Conservation (phyloP, 2,888 invertebrate genomes). For the Lingula anatina region DNA sequence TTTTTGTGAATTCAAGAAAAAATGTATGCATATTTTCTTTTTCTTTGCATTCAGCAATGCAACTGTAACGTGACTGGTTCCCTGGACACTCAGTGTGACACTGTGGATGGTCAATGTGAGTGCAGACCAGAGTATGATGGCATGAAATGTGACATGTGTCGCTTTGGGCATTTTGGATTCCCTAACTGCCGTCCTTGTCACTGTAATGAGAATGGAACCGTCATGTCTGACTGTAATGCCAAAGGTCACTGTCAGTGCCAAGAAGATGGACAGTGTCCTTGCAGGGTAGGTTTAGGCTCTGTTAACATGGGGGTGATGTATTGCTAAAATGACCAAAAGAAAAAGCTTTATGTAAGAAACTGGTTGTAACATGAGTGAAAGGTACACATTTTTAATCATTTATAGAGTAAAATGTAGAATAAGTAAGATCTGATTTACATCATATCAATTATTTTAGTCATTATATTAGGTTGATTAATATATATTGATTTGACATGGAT, state of each 20-base stretch:
- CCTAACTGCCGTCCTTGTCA: slow-evolving; percentile 49
- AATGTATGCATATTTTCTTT: background rate
- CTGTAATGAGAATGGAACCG: slow-evolving; percentile 49
- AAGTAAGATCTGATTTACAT: no score
- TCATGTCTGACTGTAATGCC: slow-evolving; percentile 33
- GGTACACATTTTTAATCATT: no score
- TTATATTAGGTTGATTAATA: background rate
- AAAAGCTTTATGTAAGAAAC: no score
- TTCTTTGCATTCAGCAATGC: slow-evolving; percentile 41
- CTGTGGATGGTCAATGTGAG: slow-evolving; percentile 74
- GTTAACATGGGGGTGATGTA: background rate
- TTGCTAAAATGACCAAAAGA: no score
- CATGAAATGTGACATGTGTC: slow-evolving; percentile 83
- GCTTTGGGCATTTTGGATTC: slow-evolving; percentile 55
- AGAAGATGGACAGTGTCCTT: slow-evolving; percentile 35
- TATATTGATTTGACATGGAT: background rate
- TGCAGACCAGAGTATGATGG: slow-evolving; percentile 91
- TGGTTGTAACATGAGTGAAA: no score
- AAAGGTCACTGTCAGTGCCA: slow-evolving; percentile 27
- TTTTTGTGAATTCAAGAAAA: background rate
- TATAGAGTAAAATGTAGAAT: no score
- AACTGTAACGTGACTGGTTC: slow-evolving; percentile 36
- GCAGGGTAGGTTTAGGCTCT: slow-evolving; percentile 23
- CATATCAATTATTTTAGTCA: slow-evolving; percentile 1
- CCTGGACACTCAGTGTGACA: slow-evolving; percentile 56